Conservation (phyloP, 2,888 invertebrate genomes). For the Pheosia gnoma region DNA sequence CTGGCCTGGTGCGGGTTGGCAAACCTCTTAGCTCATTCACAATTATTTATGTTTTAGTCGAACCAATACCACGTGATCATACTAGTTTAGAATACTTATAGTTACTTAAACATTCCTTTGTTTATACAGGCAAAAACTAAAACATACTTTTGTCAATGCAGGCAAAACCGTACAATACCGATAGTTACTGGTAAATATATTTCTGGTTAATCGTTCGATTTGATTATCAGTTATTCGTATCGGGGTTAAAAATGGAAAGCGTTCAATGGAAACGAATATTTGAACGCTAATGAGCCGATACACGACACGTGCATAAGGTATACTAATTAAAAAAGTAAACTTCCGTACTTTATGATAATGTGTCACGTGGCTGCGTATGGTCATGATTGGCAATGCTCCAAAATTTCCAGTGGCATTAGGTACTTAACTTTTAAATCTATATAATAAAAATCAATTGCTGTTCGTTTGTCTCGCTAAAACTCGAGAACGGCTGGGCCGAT, state of each 20-base stretch:
- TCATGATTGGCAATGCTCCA: no score
- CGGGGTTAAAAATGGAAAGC: conserved; percentile 13
- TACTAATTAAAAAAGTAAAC: conserved; percentile 4
- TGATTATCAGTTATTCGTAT: conserved; percentile 3
- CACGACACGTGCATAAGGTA: conserved; percentile 6
- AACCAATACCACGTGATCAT: neutral
- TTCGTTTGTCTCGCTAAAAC: no score
- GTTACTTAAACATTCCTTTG: neutral
- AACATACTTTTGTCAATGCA: neutral
- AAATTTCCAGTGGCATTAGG: no score
- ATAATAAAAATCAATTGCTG: no score
- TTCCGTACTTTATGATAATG: neutral
- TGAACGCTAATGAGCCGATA: conserved; percentile 2
- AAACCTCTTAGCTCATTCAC: no score
- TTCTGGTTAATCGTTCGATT: no score
- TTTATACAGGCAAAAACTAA: neutral
- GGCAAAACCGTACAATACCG: neutral
- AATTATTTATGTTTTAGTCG: no score
- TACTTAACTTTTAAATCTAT: no score
- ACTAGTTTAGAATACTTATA: neutral
- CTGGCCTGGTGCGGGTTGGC: no score
- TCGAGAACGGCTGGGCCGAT: no score
- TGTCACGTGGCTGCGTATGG: no score
- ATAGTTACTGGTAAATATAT: no score
- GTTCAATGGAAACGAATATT: conserved; percentile 6